Evolutionary conservation across 2,888 invertebrate species (phyloP).

Genomic region (Trissolcus brochymenae): DNA sequence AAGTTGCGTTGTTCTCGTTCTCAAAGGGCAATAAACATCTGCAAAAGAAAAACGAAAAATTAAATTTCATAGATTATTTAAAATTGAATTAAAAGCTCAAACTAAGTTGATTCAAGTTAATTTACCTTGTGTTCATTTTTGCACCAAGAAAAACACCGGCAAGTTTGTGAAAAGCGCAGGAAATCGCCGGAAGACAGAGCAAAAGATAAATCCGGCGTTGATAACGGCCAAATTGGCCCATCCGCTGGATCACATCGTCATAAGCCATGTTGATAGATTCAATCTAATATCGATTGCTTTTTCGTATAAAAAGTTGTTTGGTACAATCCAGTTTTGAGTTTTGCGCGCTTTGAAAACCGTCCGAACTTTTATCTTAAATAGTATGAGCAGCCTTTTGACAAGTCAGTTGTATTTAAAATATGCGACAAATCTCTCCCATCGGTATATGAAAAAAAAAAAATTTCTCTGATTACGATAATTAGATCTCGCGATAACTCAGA

Average conservation of each 20-base stretch:
- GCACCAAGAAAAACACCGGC: slow-evolving; percentile 84
- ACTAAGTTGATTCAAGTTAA: not conserved
- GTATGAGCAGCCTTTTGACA: slow-evolving; percentile 6
- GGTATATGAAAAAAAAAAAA: no score
- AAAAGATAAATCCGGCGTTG: slow-evolving; percentile 83
- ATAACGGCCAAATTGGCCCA: slow-evolving; percentile 85
- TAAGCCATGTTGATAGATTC: slow-evolving; percentile 79
- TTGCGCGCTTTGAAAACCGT: no score
- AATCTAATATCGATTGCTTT: no score
- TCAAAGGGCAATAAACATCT: slow-evolving; percentile 80
- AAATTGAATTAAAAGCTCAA: no score
- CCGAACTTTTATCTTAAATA: no score
- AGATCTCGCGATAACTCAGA: no score
- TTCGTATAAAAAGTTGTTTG: no score
- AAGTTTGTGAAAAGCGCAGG: slow-evolving; percentile 85
- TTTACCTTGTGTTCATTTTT: slow-evolving; percentile 81
- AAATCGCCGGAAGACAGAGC: slow-evolving; percentile 83
- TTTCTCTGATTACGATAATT: no score
- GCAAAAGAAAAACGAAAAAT: slow-evolving; percentile 50
- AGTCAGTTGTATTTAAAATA: slow-evolving; percentile 7
- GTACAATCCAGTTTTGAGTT: no score
- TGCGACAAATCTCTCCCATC: no score
- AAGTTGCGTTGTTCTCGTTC: slow-evolving; percentile 78
- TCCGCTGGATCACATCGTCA: slow-evolving; percentile 82
- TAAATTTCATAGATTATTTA: not conserved